phyloP scores from a whole-genome alignment of 1,140 invertebrate species.

The Aphis craccivora region DNA sequence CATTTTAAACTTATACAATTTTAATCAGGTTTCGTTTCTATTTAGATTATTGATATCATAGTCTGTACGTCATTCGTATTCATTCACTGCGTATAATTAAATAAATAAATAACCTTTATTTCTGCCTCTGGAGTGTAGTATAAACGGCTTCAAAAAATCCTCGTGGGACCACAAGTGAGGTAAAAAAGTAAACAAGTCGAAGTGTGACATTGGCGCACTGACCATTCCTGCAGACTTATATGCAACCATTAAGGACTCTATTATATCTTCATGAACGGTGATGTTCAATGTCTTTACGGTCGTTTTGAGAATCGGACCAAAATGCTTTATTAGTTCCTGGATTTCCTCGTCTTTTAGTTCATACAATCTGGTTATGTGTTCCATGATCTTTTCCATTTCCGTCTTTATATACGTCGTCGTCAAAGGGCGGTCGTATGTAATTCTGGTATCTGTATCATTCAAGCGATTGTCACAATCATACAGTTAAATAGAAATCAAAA shows the following conservation, averaged over 20 bases:
- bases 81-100: not conserved
- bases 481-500: not conserved
- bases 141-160: not conserved
- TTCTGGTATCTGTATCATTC: not conserved
- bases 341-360: not conserved
- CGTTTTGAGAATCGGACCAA: not conserved
- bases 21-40: not conserved
- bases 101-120: conserved; percentile 31
- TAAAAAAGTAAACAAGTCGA: conserved; percentile 25
- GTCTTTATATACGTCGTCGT: not conserved
- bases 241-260: not conserved
- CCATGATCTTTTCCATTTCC: conserved; percentile 3
- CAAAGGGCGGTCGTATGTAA: not conserved
- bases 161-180: not conserved
- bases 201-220: not conserved
- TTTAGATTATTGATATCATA: not conserved
- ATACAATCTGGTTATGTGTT: not conserved
- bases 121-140: not conserved
- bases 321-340: not conserved
- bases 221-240: not conserved
- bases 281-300: not conserved
- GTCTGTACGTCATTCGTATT: not conserved
- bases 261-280: not conserved
- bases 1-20: not conserved
- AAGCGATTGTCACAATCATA: not conserved